phyloP scores from a whole-genome alignment of 1,140 invertebrate species.

The Hyposmocoma kahamanoa region DNA sequence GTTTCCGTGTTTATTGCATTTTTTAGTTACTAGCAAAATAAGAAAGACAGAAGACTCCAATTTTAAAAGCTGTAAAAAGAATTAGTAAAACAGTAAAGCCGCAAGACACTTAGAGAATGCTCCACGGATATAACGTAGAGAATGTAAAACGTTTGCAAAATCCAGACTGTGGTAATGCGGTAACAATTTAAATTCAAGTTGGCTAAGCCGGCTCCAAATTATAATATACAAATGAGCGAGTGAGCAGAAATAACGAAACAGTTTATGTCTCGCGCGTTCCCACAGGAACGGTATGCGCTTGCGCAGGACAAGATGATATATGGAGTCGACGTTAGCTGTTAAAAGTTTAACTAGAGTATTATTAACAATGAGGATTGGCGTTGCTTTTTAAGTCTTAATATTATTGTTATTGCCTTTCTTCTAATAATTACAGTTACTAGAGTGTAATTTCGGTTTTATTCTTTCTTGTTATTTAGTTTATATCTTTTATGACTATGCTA shows the following conservation, averaged over 20 bases:
- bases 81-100: too few species aligned
- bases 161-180: conserved; percentile 16
- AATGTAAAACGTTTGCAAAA: too few species aligned
- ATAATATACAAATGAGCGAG: conserved; percentile 70
- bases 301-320: conserved; percentile 14
- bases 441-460: neutral
- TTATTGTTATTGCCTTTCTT: neutral
- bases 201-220: conserved; percentile 50
- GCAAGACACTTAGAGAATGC: too few species aligned
- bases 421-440: neutral
- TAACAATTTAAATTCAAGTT: conserved; percentile 48
- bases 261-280: conserved; percentile 67
- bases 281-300: conserved; percentile 68
- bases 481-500: neutral
- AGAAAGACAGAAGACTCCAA: too few species aligned
- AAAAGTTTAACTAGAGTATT: neutral
- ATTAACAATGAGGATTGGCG: neutral
- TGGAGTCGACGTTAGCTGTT: conserved; percentile 20
- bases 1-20: too few species aligned
- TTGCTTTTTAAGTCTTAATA: neutral
- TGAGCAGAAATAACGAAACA: conserved; percentile 70
- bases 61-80: too few species aligned
- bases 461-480: neutral
- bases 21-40: too few species aligned
- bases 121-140: too few species aligned